phyloP scores from a whole-genome alignment of 2,113 vertebrate genomes.

The Heteronetta atricapilla region DNA sequence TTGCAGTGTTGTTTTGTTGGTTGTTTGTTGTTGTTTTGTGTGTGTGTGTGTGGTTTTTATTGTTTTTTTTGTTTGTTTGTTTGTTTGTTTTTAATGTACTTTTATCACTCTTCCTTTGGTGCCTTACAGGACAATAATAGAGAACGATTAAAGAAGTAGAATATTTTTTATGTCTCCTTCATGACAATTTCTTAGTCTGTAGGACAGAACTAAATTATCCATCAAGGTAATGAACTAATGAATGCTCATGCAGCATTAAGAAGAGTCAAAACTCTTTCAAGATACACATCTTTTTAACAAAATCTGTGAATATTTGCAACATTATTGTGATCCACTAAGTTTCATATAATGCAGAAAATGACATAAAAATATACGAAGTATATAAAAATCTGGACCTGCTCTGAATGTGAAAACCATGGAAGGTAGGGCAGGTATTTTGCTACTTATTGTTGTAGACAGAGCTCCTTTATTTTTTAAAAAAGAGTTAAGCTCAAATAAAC shows the following conservation, averaged over 20 bases:
- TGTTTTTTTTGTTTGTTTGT: no score
- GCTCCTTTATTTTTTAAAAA: not conserved
- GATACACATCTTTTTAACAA: not conserved
- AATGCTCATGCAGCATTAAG: not conserved
- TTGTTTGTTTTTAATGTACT: no score
- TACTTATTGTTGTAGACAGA: not conserved
- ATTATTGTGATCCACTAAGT: not conserved
- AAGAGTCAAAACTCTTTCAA: not conserved
- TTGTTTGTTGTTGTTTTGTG: no score
- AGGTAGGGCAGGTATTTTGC: not conserved
- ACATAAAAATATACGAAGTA: not conserved
- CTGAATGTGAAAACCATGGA: rapidly evolving
- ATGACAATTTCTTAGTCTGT: not conserved
- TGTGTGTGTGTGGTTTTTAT: no score
- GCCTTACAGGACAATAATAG: not conserved
- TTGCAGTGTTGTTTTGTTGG: not conserved
- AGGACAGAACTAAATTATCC: not conserved
- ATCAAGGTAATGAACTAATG: not conserved
- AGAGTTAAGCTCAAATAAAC: not conserved
- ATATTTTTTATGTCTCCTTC: not conserved
- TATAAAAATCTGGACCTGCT: not conserved
- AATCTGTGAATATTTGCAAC: not conserved
- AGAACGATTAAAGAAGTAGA: not conserved
- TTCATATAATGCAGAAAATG: not conserved
- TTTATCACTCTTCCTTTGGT: no score